Conservation (phyloP, 2,888 invertebrate genomes). For the Empis stercorea region DNA sequence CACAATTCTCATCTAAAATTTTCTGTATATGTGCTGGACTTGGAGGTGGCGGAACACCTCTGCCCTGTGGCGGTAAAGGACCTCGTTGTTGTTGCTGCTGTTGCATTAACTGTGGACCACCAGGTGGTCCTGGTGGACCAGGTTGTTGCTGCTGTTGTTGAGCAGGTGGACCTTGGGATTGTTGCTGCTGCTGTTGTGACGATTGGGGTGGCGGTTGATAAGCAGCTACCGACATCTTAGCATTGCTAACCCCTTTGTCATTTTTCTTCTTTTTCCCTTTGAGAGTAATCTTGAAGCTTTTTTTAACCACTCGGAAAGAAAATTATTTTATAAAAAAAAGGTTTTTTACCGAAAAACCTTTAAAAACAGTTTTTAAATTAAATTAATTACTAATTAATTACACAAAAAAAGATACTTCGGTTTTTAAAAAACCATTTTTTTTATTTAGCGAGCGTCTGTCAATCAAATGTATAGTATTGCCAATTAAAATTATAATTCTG, state of each 20-base stretch:
- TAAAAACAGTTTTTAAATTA: no score
- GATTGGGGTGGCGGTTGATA: background rate
- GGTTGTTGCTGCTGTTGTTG: background rate
- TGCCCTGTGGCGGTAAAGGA: background rate
- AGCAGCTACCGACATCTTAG: background rate
- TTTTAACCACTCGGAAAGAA: no score
- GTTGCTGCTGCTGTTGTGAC: background rate
- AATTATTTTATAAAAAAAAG: no score
- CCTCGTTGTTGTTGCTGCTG: background rate
- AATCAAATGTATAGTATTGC: no score
- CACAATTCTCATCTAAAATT: slow-evolving; percentile 95
- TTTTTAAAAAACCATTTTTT: no score
- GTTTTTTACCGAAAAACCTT: no score
- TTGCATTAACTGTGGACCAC: background rate
- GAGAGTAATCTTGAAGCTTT: background rate
- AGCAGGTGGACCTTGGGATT: background rate
- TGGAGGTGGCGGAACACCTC: slow-evolving; percentile 47
- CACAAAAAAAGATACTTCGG: no score
- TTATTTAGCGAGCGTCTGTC: no score
- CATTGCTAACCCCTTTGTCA: background rate
- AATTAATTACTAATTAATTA: no score
- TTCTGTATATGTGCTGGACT: slow-evolving; percentile 82
- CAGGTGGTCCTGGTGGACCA: background rate
- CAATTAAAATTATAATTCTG: no score
- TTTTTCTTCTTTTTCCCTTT: background rate